Base-by-base conservation (phyloP, 2,113 vertebrate species). In the Dipodomys stephensi region DNA sequence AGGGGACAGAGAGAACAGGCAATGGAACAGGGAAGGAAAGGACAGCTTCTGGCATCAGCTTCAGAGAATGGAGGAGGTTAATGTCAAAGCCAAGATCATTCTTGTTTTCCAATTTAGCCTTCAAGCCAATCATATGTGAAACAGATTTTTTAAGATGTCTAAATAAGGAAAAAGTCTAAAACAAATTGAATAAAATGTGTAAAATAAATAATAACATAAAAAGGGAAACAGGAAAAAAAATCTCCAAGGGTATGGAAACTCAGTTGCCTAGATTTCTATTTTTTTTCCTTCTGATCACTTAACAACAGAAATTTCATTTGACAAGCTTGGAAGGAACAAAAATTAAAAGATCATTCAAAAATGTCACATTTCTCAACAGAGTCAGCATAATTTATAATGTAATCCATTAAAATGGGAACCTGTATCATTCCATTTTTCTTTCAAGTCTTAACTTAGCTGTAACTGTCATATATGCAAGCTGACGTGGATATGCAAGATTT, bases 21-120 rank as follows among this genome's bases (percentile, higher is more conserved):
- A 89, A 81, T 32, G 92, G 95, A 87, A 95, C 87, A 92, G 62
- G 94, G 87, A 35, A 77, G 94, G 83, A 72, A n/a, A 57, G 28
- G 97, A 97, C 99, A 99, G 99, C 99, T 99, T 99, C 99, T 98
- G 99, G 99, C 99, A 99, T 98, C 99, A 99, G 99, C 99, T 99
- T 99, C 99, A 99, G 99, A 99, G 97, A 95, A 98, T 98, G 97
- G 97, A 99, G 95, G 97, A 97, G 98, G 98, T 99, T 99, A 99
- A 98, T 98, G 97, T 97, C 97, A 98, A 93, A 98, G 98, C 98
- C 96, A 92, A 97, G 94, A 96, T 95, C 95, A 97, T 97, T 96
- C 84, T 94, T 69, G 32, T 46, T 1, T 93, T 65, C 72, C 64
- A 67, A 32, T 98, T 97, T 97, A 97, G 80, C 93, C 95, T 97